Evolutionary conservation across 2,888 invertebrate genomes (phyloP).

Genomic region (Synanthedon formicaeformis): DNA sequence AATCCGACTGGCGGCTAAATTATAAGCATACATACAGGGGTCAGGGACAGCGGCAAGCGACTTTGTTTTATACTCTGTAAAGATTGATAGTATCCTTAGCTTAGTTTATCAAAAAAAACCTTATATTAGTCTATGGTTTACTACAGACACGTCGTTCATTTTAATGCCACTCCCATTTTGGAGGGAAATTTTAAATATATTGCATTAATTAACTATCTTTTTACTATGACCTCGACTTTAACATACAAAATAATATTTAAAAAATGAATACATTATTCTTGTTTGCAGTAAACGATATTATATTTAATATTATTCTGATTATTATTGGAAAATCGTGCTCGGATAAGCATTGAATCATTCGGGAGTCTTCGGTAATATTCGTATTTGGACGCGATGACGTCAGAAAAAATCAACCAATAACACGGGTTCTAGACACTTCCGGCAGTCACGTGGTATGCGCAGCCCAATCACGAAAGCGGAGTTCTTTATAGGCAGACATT

Average conservation of each 20-base stretch:
- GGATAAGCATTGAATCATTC: constrained; percentile 11
- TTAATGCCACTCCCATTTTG: constrained; percentile 62
- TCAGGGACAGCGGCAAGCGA: too few species aligned
- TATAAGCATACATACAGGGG: too few species aligned
- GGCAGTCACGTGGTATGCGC: constrained; percentile 59
- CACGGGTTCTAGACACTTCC: constrained; percentile 59
- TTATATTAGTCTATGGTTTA: constrained; percentile 25
- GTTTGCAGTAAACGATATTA: constrained; percentile 1
- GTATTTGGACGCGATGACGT: constrained; percentile 57
- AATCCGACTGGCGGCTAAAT: too few species aligned
- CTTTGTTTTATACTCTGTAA: too few species aligned
- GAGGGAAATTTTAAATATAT: constrained; percentile 46
- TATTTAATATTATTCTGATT: constrained; percentile 9
- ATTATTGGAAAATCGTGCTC: constrained; percentile 3
- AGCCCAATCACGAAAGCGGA: constrained; percentile 52
- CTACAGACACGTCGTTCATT: constrained; percentile 61
- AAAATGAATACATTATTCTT: not conserved
- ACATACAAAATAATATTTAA: not conserved
- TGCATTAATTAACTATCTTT: not conserved
- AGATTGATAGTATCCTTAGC: too few species aligned
- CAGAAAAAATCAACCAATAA: constrained; percentile 56
- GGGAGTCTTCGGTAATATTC: constrained; percentile 41
- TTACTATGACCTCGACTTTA: constrained; percentile 1
- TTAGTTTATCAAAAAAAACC: constrained; percentile 4
- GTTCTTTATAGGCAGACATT: constrained; percentile 67